phyloP scores from a whole-genome alignment of 2,888 invertebrate genomes.

The Aleiodes testaceus region DNA sequence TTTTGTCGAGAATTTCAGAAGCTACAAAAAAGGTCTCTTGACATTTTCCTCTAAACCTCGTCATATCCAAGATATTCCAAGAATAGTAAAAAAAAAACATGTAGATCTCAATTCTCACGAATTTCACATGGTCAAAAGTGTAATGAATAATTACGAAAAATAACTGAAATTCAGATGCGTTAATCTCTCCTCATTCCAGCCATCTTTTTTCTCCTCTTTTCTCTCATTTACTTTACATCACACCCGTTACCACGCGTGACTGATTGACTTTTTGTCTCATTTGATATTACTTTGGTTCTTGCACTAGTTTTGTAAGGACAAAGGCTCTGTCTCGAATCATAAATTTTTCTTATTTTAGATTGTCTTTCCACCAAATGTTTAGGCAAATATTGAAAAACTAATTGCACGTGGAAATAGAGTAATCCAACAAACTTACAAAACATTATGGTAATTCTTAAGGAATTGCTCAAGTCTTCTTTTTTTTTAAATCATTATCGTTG shows the following conservation, averaged over 20 bases:
- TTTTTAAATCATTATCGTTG: neutral
- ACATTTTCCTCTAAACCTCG: too few relatives aligned
- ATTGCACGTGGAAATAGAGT: neutral
- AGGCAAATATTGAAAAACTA: constrained; percentile 5
- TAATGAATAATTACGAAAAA: constrained; percentile 59
- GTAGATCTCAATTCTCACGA: constrained; percentile 54
- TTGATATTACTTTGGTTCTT: constrained; percentile 1
- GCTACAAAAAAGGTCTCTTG: too few relatives aligned
- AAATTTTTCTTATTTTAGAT: constrained; percentile 24
- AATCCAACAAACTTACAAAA: constrained; percentile 17
- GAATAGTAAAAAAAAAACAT: too few relatives aligned
- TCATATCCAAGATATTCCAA: too few relatives aligned
- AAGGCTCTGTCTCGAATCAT: constrained; percentile 11
- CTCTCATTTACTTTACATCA: constrained; percentile 3
- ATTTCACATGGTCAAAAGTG: constrained; percentile 51
- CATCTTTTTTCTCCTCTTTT: constrained; percentile 9
- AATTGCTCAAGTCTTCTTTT: constrained; percentile 14
- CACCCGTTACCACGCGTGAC: constrained; percentile 5
- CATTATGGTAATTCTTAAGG: neutral
- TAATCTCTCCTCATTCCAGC: constrained; percentile 18
- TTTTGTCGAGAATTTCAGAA: too few relatives aligned
- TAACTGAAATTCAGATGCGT: constrained; percentile 13
- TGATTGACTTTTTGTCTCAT: constrained; percentile 15
- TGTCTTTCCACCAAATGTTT: constrained; percentile 2
- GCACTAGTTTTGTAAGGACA: constrained; percentile 12